Evolutionary conservation across 30 jellyfish, hydroid and myxozoan genomes (phyloP).

Genomic region (Aurelia aurita complex sp. Pacific): DNA sequence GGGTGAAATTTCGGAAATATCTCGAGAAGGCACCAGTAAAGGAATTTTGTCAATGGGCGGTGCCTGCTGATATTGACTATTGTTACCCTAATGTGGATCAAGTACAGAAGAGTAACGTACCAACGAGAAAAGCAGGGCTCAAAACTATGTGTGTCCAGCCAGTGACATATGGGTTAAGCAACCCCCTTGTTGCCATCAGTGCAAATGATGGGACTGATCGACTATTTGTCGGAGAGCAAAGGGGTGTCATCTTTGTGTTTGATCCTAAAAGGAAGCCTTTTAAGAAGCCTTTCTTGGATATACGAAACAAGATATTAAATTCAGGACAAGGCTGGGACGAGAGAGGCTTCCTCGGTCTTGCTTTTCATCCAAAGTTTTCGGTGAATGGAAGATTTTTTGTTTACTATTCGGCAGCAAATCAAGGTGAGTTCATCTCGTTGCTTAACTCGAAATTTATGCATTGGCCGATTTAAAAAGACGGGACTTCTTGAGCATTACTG

Average conservation of each 20-base stretch:
- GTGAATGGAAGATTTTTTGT: constrained; percentile 83
- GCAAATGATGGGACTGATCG: constrained; percentile 94
- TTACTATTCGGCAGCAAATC: constrained; percentile 66
- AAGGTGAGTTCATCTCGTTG: too few species aligned
- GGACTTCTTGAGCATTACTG: too few species aligned
- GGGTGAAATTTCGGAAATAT: constrained; percentile 38
- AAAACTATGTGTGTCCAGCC: constrained; percentile 78
- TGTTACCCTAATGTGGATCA: constrained; percentile 72
- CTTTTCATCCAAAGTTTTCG: constrained; percentile 82
- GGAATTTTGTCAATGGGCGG: constrained; percentile 90
- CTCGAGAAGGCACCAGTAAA: constrained; percentile 13
- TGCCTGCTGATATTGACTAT: constrained; percentile 67
- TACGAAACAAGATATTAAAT: constrained; percentile 60
- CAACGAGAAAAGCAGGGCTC: constrained; percentile 7
- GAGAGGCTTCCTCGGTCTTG: constrained; percentile 93
- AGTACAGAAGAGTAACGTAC: background rate
- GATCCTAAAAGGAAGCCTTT: constrained; percentile 25
- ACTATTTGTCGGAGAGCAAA: constrained; percentile 81
- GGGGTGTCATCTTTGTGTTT: constrained; percentile 65
- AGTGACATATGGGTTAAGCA: constrained; percentile 30
- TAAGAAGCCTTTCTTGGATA: constrained; percentile 74
- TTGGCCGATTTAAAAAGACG: too few species aligned
- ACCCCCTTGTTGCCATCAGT: constrained; percentile 80
- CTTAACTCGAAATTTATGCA: too few species aligned
- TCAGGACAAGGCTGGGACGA: constrained; percentile 98